phyloP scores from a whole-genome alignment of 64 coral and sea anemone species.

The Pocillopora verrucosa region DNA sequence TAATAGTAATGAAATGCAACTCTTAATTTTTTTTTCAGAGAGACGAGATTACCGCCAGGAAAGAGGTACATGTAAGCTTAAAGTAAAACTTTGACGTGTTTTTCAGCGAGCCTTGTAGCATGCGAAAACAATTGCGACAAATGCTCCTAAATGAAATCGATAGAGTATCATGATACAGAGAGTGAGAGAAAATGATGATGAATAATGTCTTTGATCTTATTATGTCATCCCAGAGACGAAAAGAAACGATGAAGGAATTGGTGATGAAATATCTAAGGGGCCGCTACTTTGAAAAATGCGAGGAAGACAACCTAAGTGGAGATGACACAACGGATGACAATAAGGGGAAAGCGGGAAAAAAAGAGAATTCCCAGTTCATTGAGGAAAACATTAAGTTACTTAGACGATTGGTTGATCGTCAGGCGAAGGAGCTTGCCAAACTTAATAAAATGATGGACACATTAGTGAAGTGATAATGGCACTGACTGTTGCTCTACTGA shows the following conservation, averaged over 20 bases:
- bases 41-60: not conserved
- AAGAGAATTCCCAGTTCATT: not conserved
- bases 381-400: not conserved
- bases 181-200: no score
- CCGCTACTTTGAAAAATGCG: not conserved
- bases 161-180: not conserved
- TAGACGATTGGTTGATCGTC: not conserved
- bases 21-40: not conserved
- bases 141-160: not conserved
- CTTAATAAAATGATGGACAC: not conserved
- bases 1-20: no score
- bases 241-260: conserved; percentile 3
- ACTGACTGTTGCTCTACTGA: no score
- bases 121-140: no score
- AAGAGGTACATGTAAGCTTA: no score
- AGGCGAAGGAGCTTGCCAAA: not conserved
- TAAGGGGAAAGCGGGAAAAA: no score
- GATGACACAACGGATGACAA: not conserved
- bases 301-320: no score
- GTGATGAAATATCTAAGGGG: not conserved
- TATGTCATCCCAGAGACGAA: not conserved
- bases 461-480: not conserved
- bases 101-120: no score
- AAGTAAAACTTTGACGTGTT: not conserved
- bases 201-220: not conserved